Conservation (phyloP, 2,888 invertebrate species). For the Furcula furcula region DNA sequence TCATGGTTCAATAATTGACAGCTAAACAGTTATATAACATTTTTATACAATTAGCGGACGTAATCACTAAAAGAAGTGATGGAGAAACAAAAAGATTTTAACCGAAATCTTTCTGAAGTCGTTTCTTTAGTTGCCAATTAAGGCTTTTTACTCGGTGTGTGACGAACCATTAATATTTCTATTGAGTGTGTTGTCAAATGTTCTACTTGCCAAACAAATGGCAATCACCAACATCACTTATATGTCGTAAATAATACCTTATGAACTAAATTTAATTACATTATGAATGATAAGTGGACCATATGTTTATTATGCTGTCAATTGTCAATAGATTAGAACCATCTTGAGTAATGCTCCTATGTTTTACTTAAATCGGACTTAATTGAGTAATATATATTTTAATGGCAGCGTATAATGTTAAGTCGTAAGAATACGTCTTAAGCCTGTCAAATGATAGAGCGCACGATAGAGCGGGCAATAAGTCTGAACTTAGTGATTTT, state of each 20-base stretch:
- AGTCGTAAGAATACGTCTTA: no score
- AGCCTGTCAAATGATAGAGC: no score
- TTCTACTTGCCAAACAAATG: conserved; percentile 25
- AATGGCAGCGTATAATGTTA: no score
- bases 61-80: conserved; percentile 1
- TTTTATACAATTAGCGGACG: conserved; percentile 1
- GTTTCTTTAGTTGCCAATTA: conserved; percentile 15
- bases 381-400: no score
- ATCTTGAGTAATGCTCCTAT: no score
- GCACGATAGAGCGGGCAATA: no score
- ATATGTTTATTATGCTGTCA: no score
- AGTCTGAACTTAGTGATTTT: no score
- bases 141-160: conserved; percentile 1
- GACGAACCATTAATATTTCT: conserved; percentile 37
- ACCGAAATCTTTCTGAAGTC: conserved; percentile 9
- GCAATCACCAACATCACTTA: conserved; percentile 1
- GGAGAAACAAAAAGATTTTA: conserved; percentile 13
- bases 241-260: conserved; percentile 18
- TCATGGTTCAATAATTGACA: no score
- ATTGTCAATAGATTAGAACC: no score
- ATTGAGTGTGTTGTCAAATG: conserved; percentile 27
- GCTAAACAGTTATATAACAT: conserved; percentile 2
- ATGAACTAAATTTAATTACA: neutral
- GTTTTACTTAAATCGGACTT: no score
- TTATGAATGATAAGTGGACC: neutral